Evolutionary conservation across 2,797 vertebrate species (phyloP), one percentile per base, ranked within the genome.

Genomic region (Sylvilagus floridanus): DNA sequence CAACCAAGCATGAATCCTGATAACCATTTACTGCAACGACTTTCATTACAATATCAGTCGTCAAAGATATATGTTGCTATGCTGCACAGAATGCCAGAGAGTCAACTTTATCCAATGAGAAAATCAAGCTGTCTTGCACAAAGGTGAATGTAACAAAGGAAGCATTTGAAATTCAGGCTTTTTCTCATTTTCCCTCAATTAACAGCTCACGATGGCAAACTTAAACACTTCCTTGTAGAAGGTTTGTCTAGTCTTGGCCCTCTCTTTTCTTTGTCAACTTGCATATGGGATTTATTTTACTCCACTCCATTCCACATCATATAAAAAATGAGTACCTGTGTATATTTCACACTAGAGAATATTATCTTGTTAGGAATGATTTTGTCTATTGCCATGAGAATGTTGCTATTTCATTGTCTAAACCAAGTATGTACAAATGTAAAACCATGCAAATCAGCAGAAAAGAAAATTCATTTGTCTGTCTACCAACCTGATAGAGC

Each of bases 1-100:
- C 54, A 96, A 79, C 16, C 24, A 72, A 92, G 22, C 6, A 30
- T 60, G 28, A 95, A 60, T 91, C 91, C 83, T 71, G 47, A 76
- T 87, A 76, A 77, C 5, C 22, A 37, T 28, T 66, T 60, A 88
- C 63, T 85, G n/a, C 65, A 88, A 1, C 62, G 68, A 84, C 35
- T 82, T 63, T 28, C 75, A 62, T 37, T 84, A 4, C n/a, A 83
- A 12, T 89, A 32, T 83, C 30, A 66, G 13, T 37, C 47, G 37
- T 60, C 72, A 54, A 57, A 93, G 37, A 47, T 30, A 30, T 32
- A 37, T 52, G 26, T 69, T 75, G 6, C 12, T 90, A 1, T 73
- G 60, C 13, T 81, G 16, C 24, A 73, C 92, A 93, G 85, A 65
- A 0, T 32, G 30, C 28, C 16, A 50, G 32, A 77, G 68, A 84